phyloP scores from a whole-genome alignment of 2,888 invertebrate species.

The Parasteatoda lunata region DNA sequence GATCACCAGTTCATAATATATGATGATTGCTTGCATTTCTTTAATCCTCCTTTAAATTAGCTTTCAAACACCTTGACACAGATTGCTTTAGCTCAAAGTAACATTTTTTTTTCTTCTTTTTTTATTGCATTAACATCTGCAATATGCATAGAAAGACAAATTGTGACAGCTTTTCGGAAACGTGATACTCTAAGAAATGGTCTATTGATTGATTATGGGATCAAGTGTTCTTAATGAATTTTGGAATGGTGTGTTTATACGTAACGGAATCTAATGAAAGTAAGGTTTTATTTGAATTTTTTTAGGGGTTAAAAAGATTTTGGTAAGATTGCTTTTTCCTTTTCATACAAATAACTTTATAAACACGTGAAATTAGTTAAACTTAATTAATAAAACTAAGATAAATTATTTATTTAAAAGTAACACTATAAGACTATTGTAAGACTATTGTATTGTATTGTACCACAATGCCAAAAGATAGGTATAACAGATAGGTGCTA shows the following conservation, averaged over 20 bases:
- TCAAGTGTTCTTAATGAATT: slow-evolving; percentile 51
- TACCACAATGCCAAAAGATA: too few species aligned
- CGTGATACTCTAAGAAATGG: neutral
- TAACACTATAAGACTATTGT: too few species aligned
- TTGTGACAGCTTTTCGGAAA: neutral
- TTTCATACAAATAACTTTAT: too few species aligned
- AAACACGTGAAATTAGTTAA: too few species aligned
- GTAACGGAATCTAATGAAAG: neutral
- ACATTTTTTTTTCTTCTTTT: slow-evolving; percentile 11
- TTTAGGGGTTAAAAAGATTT: too few species aligned
- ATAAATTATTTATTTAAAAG: too few species aligned
- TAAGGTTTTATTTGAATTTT: too few species aligned
- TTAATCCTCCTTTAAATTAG: slow-evolving; percentile 27
- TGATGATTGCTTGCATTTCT: slow-evolving; percentile 14
- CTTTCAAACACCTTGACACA: slow-evolving; percentile 2
- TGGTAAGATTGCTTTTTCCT: too few species aligned
- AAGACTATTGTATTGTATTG: too few species aligned
- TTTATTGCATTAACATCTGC: slow-evolving; percentile 13
- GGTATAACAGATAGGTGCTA: too few species aligned
- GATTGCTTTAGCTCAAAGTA: slow-evolving; percentile 38
- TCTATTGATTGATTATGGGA: slow-evolving; percentile 39
- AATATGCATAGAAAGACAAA: slow-evolving; percentile 3
- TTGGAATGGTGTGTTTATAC: neutral
- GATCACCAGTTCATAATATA: slow-evolving; percentile 20
- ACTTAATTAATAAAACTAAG: too few species aligned